Evolutionary conservation across 2,888 invertebrate species (phyloP).

Genomic region (Yponomeuta malinellus): DNA sequence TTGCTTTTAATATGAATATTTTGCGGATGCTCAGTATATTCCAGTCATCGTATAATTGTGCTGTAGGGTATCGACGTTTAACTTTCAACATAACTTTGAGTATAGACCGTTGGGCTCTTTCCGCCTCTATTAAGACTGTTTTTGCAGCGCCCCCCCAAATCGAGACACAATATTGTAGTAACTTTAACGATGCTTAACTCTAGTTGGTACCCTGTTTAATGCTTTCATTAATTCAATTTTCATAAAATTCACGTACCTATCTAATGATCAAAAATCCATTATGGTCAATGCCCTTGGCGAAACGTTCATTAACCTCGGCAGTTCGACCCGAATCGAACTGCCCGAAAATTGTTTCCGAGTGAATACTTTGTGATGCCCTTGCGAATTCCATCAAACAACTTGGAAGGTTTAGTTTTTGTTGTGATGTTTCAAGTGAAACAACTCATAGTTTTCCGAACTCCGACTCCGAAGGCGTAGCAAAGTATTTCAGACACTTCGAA

Average conservation of each 20-base stretch:
- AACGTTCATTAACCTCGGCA: not conserved
- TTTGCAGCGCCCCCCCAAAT: too few relatives aligned
- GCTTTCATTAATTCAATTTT: constrained; percentile 37
- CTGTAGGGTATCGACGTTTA: too few relatives aligned
- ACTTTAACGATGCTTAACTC: not conserved
- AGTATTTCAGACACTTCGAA: not conserved
- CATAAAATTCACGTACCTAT: not conserved
- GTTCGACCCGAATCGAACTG: not conserved
- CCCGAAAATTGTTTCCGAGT: not conserved
- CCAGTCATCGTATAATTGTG: too few relatives aligned
- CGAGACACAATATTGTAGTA: too few relatives aligned
- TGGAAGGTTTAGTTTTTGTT: not conserved
- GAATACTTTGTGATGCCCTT: not conserved
- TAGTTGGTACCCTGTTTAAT: not conserved
- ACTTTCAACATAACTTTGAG: too few relatives aligned
- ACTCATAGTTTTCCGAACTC: not conserved
- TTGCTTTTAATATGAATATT: too few relatives aligned
- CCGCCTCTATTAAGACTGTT: too few relatives aligned
- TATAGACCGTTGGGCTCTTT: too few relatives aligned
- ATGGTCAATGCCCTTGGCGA: not conserved
- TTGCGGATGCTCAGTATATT: too few relatives aligned
- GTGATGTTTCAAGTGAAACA: not conserved
- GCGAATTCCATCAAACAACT: not conserved
- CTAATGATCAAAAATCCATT: not conserved
- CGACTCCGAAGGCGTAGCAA: not conserved